Evolutionary conservation across 2,888 invertebrate genomes (phyloP).

Genomic region (Catonia carolina): DNA sequence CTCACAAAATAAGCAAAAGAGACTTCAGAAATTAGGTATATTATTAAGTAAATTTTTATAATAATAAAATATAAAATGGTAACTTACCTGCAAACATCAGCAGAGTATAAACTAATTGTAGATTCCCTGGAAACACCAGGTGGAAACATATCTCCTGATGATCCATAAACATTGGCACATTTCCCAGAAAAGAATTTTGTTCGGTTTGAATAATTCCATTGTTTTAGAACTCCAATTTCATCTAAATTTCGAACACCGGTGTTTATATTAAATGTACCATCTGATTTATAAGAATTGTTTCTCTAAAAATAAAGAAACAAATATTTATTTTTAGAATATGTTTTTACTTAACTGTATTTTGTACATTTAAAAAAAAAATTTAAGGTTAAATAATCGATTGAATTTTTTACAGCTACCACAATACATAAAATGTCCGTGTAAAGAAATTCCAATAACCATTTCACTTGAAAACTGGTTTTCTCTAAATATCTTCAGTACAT

Average conservation of each 20-base stretch:
- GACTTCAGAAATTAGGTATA: no score
- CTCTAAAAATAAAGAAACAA: conserved; percentile 47
- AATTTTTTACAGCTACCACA: no score
- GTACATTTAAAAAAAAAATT: conserved; percentile 15
- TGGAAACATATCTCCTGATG: conserved; percentile 74
- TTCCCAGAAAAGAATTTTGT: conserved; percentile 48
- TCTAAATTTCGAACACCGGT: conserved; percentile 57
- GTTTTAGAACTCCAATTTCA: conserved; percentile 60
- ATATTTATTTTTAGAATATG: conserved; percentile 16
- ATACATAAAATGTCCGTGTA: no score
- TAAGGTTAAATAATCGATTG: background rate
- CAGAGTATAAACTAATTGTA: conserved; percentile 42
- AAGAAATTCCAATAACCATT: no score
- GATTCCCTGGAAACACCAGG: conserved; percentile 53
- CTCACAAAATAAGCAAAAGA: no score
- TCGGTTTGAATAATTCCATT: conserved; percentile 62
- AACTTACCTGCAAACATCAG: conserved; percentile 33
- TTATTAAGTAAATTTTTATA: no score
- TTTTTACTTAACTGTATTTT: conserved; percentile 6
- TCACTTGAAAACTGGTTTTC: no score
- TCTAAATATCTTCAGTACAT: no score
- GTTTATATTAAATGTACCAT: conserved; percentile 69
- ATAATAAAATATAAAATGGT: background rate
- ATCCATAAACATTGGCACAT: conserved; percentile 60
- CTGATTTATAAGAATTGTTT: conserved; percentile 64